Evolutionary conservation across 2,888 invertebrate genomes (phyloP).

Genomic region (Lasioglossum calceatum): DNA sequence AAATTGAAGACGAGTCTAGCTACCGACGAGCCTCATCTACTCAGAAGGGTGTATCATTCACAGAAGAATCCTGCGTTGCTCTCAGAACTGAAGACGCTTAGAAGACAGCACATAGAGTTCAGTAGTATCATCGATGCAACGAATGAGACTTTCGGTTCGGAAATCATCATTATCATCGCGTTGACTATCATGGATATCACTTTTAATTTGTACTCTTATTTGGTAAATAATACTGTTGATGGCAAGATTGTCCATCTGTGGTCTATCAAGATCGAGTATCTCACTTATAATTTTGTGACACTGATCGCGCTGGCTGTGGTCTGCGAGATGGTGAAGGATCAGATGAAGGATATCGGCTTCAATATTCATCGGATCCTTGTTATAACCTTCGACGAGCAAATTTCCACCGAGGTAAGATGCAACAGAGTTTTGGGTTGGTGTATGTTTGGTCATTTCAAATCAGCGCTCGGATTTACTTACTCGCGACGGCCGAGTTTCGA

Average conservation of each 20-base stretch:
- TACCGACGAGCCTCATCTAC: conserved; percentile 75
- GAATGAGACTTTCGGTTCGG: conserved; percentile 72
- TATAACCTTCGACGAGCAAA: conserved; percentile 68
- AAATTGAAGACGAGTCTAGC: conserved; percentile 67
- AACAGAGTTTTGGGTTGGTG: too few species aligned
- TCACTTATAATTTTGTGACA: conserved; percentile 63
- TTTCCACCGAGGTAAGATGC: conserved; percentile 72
- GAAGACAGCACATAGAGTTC: conserved; percentile 73
- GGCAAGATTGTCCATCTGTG: conserved; percentile 54
- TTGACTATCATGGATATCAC: conserved; percentile 75
- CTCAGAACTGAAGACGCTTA: conserved; percentile 69
- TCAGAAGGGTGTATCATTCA: conserved; percentile 77
- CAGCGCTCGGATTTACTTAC: too few species aligned
- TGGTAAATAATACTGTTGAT: fast-evolving
- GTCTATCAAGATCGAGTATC: conserved; percentile 42
- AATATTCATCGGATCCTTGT: conserved; percentile 73
- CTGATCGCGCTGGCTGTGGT: conserved; percentile 62
- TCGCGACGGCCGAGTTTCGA: too few species aligned
- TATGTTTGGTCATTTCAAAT: neutral
- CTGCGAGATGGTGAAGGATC: conserved; percentile 67
- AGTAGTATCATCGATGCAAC: conserved; percentile 68
- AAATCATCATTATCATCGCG: conserved; percentile 69
- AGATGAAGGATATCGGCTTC: conserved; percentile 65
- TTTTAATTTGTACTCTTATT: conserved; percentile 63
- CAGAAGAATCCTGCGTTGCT: conserved; percentile 73